Evolutionary conservation across 2,113 vertebrate genomes (phyloP), one percentile per base, ranked within the genome.

Genomic region (Corythoichthys intestinalis): DNA sequence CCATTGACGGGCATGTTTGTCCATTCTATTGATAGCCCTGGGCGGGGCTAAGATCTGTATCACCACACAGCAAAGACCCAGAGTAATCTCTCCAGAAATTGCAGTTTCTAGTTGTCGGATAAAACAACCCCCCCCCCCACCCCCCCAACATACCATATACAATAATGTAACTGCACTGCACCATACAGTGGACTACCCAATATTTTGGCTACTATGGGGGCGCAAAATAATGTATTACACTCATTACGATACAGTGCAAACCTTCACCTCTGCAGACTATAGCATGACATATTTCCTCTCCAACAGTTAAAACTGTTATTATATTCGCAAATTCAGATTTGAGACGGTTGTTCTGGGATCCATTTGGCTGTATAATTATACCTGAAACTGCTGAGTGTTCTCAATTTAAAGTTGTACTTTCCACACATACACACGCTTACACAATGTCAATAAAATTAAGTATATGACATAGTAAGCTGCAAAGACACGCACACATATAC

Each of bases 341-440:
- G 48, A 15, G 13, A 15, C 14, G 14, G 12, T 50, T 15, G 13
- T 50, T 50, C 13, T 14, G 13, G 48, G 48, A 15, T 50, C 48
- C 48, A 50, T 50, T 50, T 4, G 48, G 8, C 7, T 5, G 17
- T 44, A 5, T 8, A 44, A 44, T 7, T 44, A 7, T 2, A 44
- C 41, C 41, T 44, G 41, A 44, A 8, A 8, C 41, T 44, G 41
- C 6, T 49, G 1, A 53, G 7, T n/a, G 50, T 53, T 17, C 17
- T n/a, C 6, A 6, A 53, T 53, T 53, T 53, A 15, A 8, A 8
- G 50, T n/a, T 53, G 17, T 53, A 20, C n/a, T 53, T 53, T 53
- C 35, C 59, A 35, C 34, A 35, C 64, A 77, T 65, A 70, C 14
- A 35, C 15, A 39, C 20, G 20, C 63, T 11, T 4, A 47, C 53